Evolutionary conservation across 2,888 invertebrate species (phyloP).

Genomic region (Sialis lutaria): DNA sequence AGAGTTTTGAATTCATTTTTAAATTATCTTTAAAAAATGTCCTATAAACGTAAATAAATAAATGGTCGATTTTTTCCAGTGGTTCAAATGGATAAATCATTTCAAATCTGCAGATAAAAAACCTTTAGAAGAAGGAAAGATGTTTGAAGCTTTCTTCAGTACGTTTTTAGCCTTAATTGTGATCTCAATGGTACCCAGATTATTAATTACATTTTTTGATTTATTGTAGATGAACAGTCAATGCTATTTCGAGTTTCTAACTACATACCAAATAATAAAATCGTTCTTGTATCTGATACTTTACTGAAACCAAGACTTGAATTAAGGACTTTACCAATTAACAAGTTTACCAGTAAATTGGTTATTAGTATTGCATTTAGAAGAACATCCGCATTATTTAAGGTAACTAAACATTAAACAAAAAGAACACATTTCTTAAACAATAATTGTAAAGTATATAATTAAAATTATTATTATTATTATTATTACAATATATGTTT

Average conservation of each 20-base stretch:
- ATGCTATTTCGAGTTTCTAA: conserved; percentile 5
- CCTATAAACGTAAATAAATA: background rate
- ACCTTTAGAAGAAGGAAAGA: conserved; percentile 6
- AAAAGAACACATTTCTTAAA: background rate
- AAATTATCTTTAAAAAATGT: background rate
- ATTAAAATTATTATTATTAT: background rate
- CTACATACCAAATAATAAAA: conserved; percentile 3
- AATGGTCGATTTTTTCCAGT: background rate
- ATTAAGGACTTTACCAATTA: conserved; percentile 3
- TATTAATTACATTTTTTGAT: background rate
- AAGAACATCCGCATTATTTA: conserved; percentile 6
- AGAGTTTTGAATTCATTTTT: too few species aligned
- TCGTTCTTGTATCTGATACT: conserved; percentile 4
- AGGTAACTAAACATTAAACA: background rate
- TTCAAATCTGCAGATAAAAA: conserved; percentile 6
- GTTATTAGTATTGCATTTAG: conserved; percentile 6
- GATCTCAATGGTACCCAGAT: background rate
- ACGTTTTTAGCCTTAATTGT: background rate
- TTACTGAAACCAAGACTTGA: conserved; percentile 6
- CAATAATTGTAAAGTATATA: background rate
- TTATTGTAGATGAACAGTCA: conserved; percentile 2
- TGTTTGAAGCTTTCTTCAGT: conserved; percentile 6
- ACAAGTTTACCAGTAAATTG: conserved; percentile 1
- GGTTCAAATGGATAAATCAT: conserved; percentile 8
- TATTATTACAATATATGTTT: background rate